Percentiles rank a stretch among this genome's conserved stretches.
Evolutionary conservation across 2,113 vertebrate genomes (phyloP).

Genomic region (Natator depressus): DNA sequence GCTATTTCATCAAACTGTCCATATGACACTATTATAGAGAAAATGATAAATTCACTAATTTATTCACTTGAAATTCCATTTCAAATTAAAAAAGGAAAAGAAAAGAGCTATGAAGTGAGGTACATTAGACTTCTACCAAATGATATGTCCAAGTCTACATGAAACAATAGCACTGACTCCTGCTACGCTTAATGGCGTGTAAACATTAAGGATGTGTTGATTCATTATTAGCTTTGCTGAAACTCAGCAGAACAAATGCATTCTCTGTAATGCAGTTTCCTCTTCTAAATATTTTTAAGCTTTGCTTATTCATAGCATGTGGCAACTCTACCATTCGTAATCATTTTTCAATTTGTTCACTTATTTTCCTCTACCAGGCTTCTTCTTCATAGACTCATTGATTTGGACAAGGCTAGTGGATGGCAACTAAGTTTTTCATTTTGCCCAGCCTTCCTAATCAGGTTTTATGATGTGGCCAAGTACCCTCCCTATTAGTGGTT

Average conservation of each 20-base stretch:
- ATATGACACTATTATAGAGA: constrained; percentile 81
- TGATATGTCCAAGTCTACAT: constrained; percentile 63
- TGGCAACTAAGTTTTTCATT: background rate
- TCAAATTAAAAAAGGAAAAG: constrained; percentile 76
- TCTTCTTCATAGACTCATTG: background rate
- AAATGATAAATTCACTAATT: constrained; percentile 89
- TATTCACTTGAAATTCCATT: constrained; percentile 82
- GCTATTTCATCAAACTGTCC: constrained; percentile 89
- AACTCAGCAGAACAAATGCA: constrained; percentile 57
- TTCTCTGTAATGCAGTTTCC: background rate
- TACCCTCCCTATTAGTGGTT: background rate
- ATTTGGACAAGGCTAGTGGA: constrained; percentile 32
- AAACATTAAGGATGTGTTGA: constrained; percentile 72
- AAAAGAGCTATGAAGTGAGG: constrained; percentile 75
- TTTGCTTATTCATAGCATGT: constrained; percentile 18
- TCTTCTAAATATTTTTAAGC: constrained; percentile 28
- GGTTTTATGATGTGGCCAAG: background rate
- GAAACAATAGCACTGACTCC: constrained; percentile 73
- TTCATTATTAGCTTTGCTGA: constrained; percentile 69
- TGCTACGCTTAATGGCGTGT: constrained; percentile 66
- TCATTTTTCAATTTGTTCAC: background rate
- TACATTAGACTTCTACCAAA: constrained; percentile 75
- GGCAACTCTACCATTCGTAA: constrained; percentile 13
- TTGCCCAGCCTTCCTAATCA: background rate
- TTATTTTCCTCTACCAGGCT: background rate